Evolutionary conservation across 2,888 invertebrate species (phyloP), one percentile per base, ranked within the genome.

Genomic region (Mesodorylaimus sp.): DNA sequence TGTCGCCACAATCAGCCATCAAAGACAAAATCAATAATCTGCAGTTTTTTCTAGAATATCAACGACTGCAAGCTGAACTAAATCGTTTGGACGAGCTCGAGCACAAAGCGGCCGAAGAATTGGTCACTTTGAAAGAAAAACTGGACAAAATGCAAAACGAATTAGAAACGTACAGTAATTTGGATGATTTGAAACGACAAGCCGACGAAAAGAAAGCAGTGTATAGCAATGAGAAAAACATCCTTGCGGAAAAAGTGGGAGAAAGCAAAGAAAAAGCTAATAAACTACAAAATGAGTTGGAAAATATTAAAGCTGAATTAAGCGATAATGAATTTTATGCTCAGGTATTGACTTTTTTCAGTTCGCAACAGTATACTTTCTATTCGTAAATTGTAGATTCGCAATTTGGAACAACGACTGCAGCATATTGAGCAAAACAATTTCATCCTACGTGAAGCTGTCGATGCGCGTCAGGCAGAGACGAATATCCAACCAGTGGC

Each of bases 361-460:
- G 32, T 32, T 32, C 7, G 16, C 7, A 32, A 7, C 32, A 16
- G 32, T 10, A 32, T 16, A 32, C 16, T 32, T 32, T 10, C 16
- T 32, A 32, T 32, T 32, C 32, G 32, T 13, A 32, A 16, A 13
- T 32, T 32, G 32, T 78, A 80, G 65, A 69, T 83, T n/a, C 76
- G 74, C 55, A 75, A 71, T 44, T 64, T 82, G 55, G 81, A 83
- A 64, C 76, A 77, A 48, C 78, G 79, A 62, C 69, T 81, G 58
- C 75, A 77, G 13, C 76, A 77, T 51, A 66, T 80, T 32, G 80
- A 79, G 58, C 76, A 76, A 55, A 77, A 76, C 56, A 81, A 80
- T 63, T 77, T 75, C 52, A 73, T 76, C 10, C 69, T 80, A 57
- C 74, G 76, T 62, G 78, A 79, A 59, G 79, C 78, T 60, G 76